phyloP scores from a whole-genome alignment of 2,888 invertebrate genomes.

The Hypomecis punctinalis region DNA sequence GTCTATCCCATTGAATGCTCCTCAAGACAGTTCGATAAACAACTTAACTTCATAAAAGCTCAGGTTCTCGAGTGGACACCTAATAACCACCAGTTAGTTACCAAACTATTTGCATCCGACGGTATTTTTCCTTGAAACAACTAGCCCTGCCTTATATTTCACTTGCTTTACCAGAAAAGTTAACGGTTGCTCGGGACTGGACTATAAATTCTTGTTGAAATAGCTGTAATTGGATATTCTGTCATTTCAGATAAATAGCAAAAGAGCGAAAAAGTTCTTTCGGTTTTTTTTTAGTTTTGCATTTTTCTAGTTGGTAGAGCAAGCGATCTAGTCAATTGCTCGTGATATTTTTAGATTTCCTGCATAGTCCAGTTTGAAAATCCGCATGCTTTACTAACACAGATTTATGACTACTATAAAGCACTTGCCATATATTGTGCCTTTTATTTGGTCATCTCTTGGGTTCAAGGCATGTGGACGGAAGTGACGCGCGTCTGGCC shows the following conservation, averaged over 20 bases:
- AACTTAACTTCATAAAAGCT: constrained; percentile 57
- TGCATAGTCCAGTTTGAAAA: constrained; percentile 2
- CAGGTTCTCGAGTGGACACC: constrained; percentile 59
- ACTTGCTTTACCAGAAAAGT: constrained; percentile 55
- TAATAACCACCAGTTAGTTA: constrained; percentile 71
- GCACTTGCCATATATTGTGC: constrained; percentile 8
- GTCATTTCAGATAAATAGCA: constrained; percentile 24
- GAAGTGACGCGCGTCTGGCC: constrained; percentile 68
- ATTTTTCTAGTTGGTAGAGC: constrained; percentile 3
- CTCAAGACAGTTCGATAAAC: constrained; percentile 26
- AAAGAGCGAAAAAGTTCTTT: constrained; percentile 23
- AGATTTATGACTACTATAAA: constrained; percentile 5
- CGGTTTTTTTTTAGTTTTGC: not conserved
- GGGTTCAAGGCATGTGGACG: constrained; percentile 48
- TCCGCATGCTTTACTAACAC: constrained; percentile 35
- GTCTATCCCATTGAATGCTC: constrained; percentile 7
- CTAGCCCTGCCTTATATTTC: constrained; percentile 57
- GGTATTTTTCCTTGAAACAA: constrained; percentile 73
- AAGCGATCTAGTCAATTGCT: not conserved
- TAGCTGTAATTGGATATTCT: constrained; percentile 31
- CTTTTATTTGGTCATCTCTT: constrained; percentile 35
- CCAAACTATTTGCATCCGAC: constrained; percentile 72
- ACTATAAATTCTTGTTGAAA: constrained; percentile 48
- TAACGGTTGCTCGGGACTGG: constrained; percentile 49
- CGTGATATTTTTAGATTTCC: constrained; percentile 3